Evolutionary conservation across 2,797 vertebrate genomes (phyloP).

Genomic region (Bucorvus abyssinicus): DNA sequence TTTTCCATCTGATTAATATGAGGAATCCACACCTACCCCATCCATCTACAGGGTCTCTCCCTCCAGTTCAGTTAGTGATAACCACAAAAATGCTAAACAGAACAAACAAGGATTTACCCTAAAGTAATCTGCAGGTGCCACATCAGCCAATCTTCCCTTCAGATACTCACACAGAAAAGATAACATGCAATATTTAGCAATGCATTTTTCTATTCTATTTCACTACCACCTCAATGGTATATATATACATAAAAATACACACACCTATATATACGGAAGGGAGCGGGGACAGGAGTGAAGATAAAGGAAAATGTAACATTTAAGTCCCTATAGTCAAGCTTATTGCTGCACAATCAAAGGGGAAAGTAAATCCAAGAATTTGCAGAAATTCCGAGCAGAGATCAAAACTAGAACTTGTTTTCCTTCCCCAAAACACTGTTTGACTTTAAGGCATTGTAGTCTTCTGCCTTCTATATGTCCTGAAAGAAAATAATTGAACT

Average conservation of each 20-base stretch:
- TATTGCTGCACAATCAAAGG: background rate
- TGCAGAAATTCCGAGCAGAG: background rate
- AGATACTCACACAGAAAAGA: slow-evolving; percentile 46
- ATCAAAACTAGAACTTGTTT: slow-evolving; percentile 13
- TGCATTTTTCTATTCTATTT: slow-evolving; percentile 42
- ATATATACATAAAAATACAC: background rate
- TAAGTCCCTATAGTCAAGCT: background rate
- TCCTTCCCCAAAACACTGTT: background rate
- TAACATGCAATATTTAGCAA: slow-evolving; percentile 54
- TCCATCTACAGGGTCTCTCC: slow-evolving; percentile 32
- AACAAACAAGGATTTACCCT: slow-evolving; percentile 67
- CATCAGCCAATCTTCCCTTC: slow-evolving; percentile 69
- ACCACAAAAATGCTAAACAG: slow-evolving; percentile 67
- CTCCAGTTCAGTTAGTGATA: slow-evolving; percentile 65
- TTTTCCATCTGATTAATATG: slow-evolving; percentile 52
- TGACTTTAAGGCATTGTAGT: slow-evolving; percentile 7
- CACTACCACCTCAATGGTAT: background rate
- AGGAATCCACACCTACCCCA: slow-evolving; percentile 12
- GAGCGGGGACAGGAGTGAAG: background rate
- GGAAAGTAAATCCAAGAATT: background rate
- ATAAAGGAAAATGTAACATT: background rate
- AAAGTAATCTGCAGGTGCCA: slow-evolving; percentile 64
- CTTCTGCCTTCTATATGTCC: background rate
- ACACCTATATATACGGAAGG: background rate
- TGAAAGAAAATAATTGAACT: background rate